phyloP scores from a whole-genome alignment of 23 tunicate species.

The Clavelina lepadiformis region DNA sequence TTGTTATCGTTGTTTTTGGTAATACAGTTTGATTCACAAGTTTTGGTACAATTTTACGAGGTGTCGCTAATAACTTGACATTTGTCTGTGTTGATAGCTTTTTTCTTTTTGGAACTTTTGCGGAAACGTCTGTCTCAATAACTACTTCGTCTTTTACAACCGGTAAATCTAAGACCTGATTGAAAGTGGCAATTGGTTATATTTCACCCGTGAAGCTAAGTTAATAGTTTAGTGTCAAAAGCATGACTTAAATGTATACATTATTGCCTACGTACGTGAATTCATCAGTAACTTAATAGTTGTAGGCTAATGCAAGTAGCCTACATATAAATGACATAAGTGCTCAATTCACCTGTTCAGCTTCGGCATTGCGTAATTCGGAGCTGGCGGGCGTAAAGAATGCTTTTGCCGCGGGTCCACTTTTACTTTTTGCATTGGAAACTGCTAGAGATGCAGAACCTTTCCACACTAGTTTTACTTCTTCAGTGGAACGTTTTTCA shows the following conservation, averaged over 20 bases:
- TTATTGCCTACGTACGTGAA: too few species aligned
- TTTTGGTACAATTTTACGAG: too few species aligned
- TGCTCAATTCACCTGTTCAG: constrained; percentile 25
- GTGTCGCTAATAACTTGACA: neutral
- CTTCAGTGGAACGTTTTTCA: constrained; percentile 15
- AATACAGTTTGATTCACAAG: too few species aligned
- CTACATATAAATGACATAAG: too few species aligned
- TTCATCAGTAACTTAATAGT: too few species aligned
- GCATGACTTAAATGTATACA: too few species aligned
- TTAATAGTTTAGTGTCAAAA: too few species aligned
- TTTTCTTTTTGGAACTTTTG: constrained; percentile 10
- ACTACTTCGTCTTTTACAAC: constrained; percentile 36
- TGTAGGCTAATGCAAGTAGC: too few species aligned
- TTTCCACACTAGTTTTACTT: constrained; percentile 63
- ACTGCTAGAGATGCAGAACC: constrained; percentile 20
- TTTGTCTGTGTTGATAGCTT: neutral
- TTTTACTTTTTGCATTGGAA: constrained; percentile 4
- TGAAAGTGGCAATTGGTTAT: neutral
- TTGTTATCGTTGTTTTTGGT: too few species aligned
- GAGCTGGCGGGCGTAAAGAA: constrained; percentile 61
- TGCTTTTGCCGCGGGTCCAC: constrained; percentile 51
- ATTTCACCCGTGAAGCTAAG: too few species aligned
- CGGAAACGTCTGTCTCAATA: constrained; percentile 3
- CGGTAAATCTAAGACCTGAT: constrained; percentile 36
- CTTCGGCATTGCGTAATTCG: constrained; percentile 36